Conservation (phyloP, 2,113 vertebrate species). For the Callipepla squamata region DNA sequence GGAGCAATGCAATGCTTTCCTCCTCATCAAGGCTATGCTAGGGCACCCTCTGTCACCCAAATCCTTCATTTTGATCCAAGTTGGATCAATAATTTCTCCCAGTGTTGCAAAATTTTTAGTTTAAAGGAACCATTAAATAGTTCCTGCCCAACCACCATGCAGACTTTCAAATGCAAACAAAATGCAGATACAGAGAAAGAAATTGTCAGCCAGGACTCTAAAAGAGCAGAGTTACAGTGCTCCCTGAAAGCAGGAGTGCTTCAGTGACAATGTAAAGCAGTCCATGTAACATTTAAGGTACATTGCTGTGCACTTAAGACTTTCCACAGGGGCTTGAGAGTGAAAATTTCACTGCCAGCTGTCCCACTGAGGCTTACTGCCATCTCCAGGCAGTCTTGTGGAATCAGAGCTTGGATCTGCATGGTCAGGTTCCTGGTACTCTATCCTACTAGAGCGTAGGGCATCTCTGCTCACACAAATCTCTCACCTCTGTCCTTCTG, state of each 20-base stretch:
- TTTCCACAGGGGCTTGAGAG: neutral
- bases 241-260: neutral
- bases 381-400: neutral
- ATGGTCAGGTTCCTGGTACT: neutral
- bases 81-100: neutral
- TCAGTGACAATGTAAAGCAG: neutral
- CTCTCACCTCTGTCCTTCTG: neutral
- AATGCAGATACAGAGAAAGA: neutral
- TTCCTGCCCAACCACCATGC: neutral
- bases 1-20: neutral
- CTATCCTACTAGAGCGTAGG: neutral
- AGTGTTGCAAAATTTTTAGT: neutral
- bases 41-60: neutral
- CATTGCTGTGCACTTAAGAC: fast-evolving
- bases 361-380: neutral
- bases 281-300: neutral
- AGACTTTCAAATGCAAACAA: neutral
- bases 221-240: neutral
- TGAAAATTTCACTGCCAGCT: neutral
- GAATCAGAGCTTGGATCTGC: neutral
- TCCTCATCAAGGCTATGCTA: neutral
- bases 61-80: neutral
- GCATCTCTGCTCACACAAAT: neutral
- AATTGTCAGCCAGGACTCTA: neutral
- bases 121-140: neutral